Evolutionary conservation across 1,140 invertebrate species (phyloP).

Genomic region (Alviniconcha marisindica): DNA sequence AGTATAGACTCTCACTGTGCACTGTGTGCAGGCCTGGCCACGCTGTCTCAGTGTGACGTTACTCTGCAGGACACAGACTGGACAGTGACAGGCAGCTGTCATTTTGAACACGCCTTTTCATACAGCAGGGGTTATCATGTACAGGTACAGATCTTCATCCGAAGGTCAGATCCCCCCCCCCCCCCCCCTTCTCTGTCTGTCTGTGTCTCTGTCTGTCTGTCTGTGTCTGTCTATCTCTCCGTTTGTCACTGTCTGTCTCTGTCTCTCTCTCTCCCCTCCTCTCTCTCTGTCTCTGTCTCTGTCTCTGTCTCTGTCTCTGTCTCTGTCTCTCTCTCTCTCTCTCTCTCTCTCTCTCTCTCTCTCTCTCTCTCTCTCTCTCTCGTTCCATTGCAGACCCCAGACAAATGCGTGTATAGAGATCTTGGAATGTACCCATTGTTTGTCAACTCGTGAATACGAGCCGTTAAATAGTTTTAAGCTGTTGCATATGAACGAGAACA

Average conservation of each 20-base stretch:
- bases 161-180: too few species aligned
- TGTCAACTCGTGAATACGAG: background rate
- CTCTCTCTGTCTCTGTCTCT: background rate
- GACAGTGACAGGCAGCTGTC: too few species aligned
- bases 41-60: too few species aligned
- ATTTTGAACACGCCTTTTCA: too few species aligned
- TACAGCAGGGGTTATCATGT: too few species aligned
- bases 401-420: slow-evolving; percentile 1
- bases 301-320: background rate
- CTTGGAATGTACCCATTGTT: background rate
- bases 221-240: background rate
- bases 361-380: background rate
- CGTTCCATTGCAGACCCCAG: background rate
- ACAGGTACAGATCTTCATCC: too few species aligned
- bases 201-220: background rate
- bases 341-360: background rate
- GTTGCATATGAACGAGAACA: background rate
- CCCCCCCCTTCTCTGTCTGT: background rate
- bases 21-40: too few species aligned
- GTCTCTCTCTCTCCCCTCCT: background rate
- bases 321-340: background rate
- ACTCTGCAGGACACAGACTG: too few species aligned
- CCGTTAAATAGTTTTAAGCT: background rate
- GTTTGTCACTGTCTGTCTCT: background rate
- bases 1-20: too few species aligned